Evolutionary conservation across 2,797 vertebrate genomes (phyloP).

Genomic region (Eulemur rubriventer): DNA sequence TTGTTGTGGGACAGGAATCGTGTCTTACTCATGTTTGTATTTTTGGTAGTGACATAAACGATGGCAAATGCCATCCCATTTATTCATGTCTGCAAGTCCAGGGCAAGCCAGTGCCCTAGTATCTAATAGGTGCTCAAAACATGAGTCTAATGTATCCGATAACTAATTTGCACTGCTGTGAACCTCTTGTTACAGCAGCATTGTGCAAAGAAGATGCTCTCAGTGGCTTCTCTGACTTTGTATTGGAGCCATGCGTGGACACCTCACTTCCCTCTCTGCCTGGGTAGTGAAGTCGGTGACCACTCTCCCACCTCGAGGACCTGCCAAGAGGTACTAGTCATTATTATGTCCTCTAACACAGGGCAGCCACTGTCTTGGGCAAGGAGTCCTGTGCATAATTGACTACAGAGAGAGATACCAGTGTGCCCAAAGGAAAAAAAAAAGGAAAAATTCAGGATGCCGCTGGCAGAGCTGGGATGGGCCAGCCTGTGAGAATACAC

Average conservation of each 20-base stretch:
- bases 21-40: not conserved
- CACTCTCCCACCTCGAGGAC: not conserved
- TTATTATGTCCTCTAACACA: not conserved
- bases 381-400: no score
- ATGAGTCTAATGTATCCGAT: not conserved
- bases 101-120: not conserved
- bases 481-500: no score
- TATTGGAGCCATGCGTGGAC: rapidly evolving
- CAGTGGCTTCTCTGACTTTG: not conserved
- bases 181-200: not conserved
- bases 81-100: not conserved
- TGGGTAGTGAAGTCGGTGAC: not conserved
- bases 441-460: not conserved
- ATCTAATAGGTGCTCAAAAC: not conserved
- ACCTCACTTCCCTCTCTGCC: no score
- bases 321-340: no score
- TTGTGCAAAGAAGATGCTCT: not conserved
- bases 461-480: no score
- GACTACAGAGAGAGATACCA: not conserved
- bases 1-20: not conserved
- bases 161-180: not conserved
- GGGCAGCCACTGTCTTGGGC: not conserved
- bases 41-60: not conserved
- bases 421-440: not conserved
- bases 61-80: not conserved